Evolutionary conservation across 2,797 vertebrate genomes (phyloP), one percentile per base, ranked within the genome.

Genomic region (Petrocephalus sullivani): DNA sequence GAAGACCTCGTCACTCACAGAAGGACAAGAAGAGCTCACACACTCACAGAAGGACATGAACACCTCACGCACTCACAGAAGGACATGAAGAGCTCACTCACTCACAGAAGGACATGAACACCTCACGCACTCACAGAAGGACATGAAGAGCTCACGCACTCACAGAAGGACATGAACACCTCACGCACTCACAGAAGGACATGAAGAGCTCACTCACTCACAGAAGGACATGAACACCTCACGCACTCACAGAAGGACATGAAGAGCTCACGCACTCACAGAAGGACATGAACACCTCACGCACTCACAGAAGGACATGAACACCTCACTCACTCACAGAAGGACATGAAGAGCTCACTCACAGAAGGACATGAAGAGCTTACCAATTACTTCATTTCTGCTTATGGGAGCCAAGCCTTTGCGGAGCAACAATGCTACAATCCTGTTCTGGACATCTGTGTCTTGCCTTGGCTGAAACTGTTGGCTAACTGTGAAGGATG

Each of bases 341-440:
- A 28, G 28, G 28, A 28, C 28, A 41, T 41, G 37, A 41, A 41
- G 37, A 41, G 37, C 37, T 2, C 37, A 41, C 37, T 41, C 1
- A 23, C 21, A n/a, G n/a, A 21, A 28, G 14, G 21, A 33, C 58
- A 1, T 71, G 21, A 1, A 16, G 21, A 6, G 67, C 92, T 94
- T 89, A 96, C 95, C 95, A 10, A 93, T 83, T 86, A 89, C 57
- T 19, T 93, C 89, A 0, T 94, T 92, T 53, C 92, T 94, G 90
- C 93, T 92, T 21, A 91, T 86, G 33, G 94, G 92, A 88, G 87
- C 82, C 89, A 94, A 90, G 88, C 92, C 93, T 91, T 94, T 95
- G 49, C 92, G 93, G 41, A 96, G 91, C 90, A 96, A 88, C 61
- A 95, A 90, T 3, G 93, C 91, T 10, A 96, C 82, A 57, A 96